These are phyloP conservation scores for Anomalospiza imberbis DNA, from an alignment of 2,797 vertebrate genomes.

Conservation along the genomic window DNA sequence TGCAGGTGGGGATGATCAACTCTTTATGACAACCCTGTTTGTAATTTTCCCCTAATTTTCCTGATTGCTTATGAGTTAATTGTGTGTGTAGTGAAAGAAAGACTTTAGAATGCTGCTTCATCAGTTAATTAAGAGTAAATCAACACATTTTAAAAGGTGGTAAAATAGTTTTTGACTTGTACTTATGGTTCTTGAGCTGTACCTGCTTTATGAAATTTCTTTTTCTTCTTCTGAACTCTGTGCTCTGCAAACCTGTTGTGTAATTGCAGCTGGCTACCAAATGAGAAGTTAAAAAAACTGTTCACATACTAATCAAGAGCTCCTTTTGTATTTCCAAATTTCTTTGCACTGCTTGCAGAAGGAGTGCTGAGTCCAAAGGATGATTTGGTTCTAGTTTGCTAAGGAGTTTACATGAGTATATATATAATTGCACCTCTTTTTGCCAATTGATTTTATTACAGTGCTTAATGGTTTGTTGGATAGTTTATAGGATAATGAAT, in stretches of 20 bases:
- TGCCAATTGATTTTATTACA: slow-evolving; percentile 72
- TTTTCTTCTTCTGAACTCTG: background rate
- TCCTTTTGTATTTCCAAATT: background rate
- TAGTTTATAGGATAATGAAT: slow-evolving; percentile 73
- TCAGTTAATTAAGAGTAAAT: slow-evolving; percentile 73
- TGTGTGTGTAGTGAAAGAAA: slow-evolving; percentile 58
- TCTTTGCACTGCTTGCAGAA: slow-evolving; percentile 3
- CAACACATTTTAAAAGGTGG: slow-evolving; percentile 48
- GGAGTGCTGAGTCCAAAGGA: slow-evolving; percentile 3
- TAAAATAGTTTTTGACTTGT: slow-evolving; percentile 17
- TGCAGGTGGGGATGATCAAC: slow-evolving; percentile 67
- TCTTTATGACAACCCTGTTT: slow-evolving; percentile 51
- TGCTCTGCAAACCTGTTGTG: background rate
- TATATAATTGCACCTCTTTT: slow-evolving; percentile 70
- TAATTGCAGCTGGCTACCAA: background rate
- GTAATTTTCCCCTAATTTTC: slow-evolving; percentile 71
- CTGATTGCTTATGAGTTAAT: slow-evolving; percentile 72
- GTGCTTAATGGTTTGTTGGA: slow-evolving; percentile 73
- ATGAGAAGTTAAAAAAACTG: background rate
- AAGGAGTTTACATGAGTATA: slow-evolving; percentile 55
- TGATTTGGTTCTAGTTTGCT: slow-evolving; percentile 54
- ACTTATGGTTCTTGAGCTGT: background rate
- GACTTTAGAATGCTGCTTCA: slow-evolving; percentile 57
- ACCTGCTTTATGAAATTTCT: background rate
- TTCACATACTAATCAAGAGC: background rate